Base-by-base conservation (phyloP, 2,113 vertebrate genomes). In the Oncorhynchus masou region DNA sequence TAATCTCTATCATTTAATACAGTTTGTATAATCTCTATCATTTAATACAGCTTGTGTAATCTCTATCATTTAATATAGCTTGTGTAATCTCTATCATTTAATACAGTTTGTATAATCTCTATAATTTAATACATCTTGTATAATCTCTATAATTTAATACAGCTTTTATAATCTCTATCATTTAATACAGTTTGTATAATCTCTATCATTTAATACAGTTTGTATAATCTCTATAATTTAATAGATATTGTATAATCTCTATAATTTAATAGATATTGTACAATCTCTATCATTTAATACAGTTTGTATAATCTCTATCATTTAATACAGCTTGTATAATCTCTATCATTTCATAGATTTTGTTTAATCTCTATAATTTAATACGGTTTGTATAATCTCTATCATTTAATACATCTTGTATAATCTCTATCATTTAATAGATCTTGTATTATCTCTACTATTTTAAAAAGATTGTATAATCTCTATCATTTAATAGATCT, bases 21-120 rank as follows among this genome's bases (percentile, higher is more conserved):
- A 39, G 80, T 78, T 79, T 34, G 34, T 34, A 34, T 34, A 0
- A 34, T 34, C 34, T 34, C 34, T 9, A 39, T 39, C 7, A 39
- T 39, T 2, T 39, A 39, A 39, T 39, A 39, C 1, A 39, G 7
- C 0, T 80, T 83, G 84, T 88, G 9, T 9, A 2, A 39, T 39
- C 34, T 39, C 34, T 39, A 39, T 39, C 0, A 39, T 79, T 39
- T 83, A 85, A 83, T 77, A 76, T 73, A 81, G 80, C 80, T 79
- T 34, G 34, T 34, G 7, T 34, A 7, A 34, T 34, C 34, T 34
- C 34, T 39, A 39, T 39, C 34, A 39, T 39, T 9, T 39, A 39
- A 39, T 39, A 39, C 7, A 39, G 34, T 0, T 31, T 31, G 31
- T 31, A 31, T 31, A 8, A 39, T 39, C 34, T 39, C 34, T 39